These are phyloP conservation scores for Porites lutea DNA, from an alignment of 64 coral and sea anemone species.

Conservation along the genomic window DNA sequence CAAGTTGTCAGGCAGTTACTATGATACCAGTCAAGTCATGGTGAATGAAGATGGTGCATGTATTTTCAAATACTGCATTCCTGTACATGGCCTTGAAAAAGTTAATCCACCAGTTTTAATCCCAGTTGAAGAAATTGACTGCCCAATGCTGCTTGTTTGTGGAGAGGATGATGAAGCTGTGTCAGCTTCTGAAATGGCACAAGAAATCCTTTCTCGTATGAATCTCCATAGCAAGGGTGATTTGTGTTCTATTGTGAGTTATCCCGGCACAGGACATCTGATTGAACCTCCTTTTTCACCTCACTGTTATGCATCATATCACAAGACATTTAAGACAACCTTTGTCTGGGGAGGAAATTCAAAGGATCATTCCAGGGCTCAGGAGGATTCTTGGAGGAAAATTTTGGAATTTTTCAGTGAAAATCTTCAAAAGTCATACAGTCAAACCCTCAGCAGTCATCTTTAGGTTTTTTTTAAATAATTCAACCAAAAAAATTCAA, in stretches of 20 bases:
- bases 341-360: conserved; percentile 62
- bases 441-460: not conserved
- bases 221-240: not conserved
- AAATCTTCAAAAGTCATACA: not conserved
- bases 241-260: conserved; percentile 37
- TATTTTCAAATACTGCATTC: not conserved
- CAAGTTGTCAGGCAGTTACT: not conserved
- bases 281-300: conserved; percentile 72
- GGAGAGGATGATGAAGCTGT: conserved; percentile 53
- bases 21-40: not conserved
- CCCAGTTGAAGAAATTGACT: conserved; percentile 59
- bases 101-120: conserved; percentile 9
- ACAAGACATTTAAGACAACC: conserved; percentile 23
- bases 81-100: not conserved
- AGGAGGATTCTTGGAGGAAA: conserved; percentile 55
- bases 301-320: conserved; percentile 53
- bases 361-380: conserved; percentile 29
- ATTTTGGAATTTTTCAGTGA: conserved; percentile 45
- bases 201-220: conserved; percentile 37
- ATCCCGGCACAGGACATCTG: conserved; percentile 62
- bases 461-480: not conserved
- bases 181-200: conserved; percentile 27
- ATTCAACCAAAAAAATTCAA: not conserved
- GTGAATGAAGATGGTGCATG: conserved; percentile 23
- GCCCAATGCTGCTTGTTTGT: conserved; percentile 46